A percentile compares a stretch with the other conserved stretches of the same genome.
These are phyloP conservation scores for Molossus molossus DNA, from an alignment of 2,797 vertebrate genomes.

Conservation along the genomic window DNA sequence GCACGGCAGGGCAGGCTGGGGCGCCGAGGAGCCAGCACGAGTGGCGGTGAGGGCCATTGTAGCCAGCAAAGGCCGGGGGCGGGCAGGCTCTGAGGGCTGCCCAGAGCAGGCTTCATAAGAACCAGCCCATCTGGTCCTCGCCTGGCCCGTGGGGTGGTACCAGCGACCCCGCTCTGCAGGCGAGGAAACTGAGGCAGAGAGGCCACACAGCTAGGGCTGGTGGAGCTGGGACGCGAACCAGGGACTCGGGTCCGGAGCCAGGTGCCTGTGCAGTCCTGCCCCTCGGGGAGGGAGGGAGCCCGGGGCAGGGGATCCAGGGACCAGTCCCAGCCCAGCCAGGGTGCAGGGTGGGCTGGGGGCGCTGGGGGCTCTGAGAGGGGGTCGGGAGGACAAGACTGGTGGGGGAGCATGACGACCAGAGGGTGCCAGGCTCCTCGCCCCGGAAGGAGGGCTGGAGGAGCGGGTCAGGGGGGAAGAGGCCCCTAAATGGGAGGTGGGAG, in stretches of 20 bases:
- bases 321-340: background rate
- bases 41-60: background rate
- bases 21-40: background rate
- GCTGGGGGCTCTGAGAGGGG: background rate
- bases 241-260: background rate
- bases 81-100: too few species aligned
- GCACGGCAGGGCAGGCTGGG: background rate
- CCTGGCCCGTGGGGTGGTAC: rapidly evolving
- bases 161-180: background rate
- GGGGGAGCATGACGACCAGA: too few species aligned
- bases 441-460: background rate
- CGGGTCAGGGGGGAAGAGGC: background rate
- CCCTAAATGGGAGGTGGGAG: background rate
- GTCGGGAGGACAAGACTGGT: background rate
- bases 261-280: background rate
- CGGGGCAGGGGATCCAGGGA: too few species aligned
- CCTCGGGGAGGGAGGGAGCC: background rate
- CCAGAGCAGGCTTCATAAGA: background rate
- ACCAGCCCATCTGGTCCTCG: rapidly evolving
- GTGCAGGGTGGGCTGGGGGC: background rate
- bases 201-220: too few species aligned
- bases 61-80: background rate
- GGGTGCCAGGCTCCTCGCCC: background rate
- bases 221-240: rapidly evolving
- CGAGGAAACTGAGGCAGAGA: background rate